Evolutionary conservation across 2,113 vertebrate genomes (phyloP).

Genomic region (Cynocephalus volans): DNA sequence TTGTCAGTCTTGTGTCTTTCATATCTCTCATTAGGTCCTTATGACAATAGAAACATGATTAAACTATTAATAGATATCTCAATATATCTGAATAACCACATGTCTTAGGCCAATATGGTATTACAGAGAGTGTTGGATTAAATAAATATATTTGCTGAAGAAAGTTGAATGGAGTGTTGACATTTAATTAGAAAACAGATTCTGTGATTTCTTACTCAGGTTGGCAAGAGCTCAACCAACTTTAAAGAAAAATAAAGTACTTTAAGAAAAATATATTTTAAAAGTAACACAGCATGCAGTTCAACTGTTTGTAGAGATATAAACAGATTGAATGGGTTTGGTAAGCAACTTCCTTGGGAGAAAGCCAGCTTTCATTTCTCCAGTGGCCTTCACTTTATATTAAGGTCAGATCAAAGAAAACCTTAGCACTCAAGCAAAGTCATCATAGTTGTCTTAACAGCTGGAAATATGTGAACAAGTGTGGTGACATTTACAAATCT

Average conservation of each 20-base stretch:
- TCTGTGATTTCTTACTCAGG: neutral
- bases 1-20: neutral
- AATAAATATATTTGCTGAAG: neutral
- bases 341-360: conserved; percentile 65
- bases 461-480: conserved; percentile 78
- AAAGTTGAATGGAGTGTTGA: neutral
- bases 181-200: conserved; percentile 24
- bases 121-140: neutral
- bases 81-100: neutral
- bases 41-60: neutral
- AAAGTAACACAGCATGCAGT: neutral
- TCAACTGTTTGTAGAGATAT: neutral
- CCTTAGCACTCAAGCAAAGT: conserved; percentile 53
- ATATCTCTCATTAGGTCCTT: neutral
- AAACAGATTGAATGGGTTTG: neutral
- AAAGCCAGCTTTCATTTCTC: conserved; percentile 73
- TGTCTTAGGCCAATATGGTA: neutral
- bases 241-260: conserved; percentile 56
- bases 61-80: neutral
- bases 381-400: conserved; percentile 4
- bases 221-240: neutral
- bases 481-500: conserved; percentile 86
- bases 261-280: conserved; percentile 33
- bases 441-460: conserved; percentile 59
- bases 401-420: conserved; percentile 79